Conservation (phyloP, 2,113 vertebrate species). For the Stegostoma tigrinum region DNA sequence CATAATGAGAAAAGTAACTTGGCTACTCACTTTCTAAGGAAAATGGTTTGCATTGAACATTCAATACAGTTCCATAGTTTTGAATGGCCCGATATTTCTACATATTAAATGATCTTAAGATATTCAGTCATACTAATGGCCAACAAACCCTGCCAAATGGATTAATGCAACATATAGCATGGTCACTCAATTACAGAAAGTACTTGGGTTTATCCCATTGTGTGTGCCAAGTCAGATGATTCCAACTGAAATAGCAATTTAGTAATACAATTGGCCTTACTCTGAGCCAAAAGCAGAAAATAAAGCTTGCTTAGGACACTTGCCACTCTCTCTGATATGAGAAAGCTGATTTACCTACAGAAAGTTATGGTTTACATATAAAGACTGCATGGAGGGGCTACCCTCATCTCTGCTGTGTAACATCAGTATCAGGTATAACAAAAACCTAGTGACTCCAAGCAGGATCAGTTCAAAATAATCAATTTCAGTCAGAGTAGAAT, state of each 20-base stretch:
- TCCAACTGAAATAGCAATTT: neutral
- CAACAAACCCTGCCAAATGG: neutral
- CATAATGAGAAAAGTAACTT: neutral
- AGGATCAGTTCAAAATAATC: neutral
- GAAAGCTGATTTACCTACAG: neutral
- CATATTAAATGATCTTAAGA: neutral
- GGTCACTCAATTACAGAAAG: neutral
- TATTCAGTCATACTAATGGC: neutral
- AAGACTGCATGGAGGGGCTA: neutral
- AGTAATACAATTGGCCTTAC: neutral
- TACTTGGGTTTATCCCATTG: neutral
- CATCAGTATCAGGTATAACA: neutral
- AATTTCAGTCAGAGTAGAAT: neutral
- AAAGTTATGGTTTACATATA: neutral
- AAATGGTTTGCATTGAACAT: neutral
- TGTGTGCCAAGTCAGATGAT: neutral
- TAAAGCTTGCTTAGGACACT: neutral
- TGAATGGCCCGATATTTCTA: neutral
- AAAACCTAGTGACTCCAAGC: neutral
- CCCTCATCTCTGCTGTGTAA: neutral
- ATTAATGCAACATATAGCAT: neutral
- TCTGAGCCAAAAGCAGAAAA: neutral
- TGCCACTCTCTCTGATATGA: neutral
- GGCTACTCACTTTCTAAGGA: neutral
- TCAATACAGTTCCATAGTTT: neutral